Evolutionary conservation across 2,888 invertebrate species (phyloP).

Genomic region (Monochamus alternatus): DNA sequence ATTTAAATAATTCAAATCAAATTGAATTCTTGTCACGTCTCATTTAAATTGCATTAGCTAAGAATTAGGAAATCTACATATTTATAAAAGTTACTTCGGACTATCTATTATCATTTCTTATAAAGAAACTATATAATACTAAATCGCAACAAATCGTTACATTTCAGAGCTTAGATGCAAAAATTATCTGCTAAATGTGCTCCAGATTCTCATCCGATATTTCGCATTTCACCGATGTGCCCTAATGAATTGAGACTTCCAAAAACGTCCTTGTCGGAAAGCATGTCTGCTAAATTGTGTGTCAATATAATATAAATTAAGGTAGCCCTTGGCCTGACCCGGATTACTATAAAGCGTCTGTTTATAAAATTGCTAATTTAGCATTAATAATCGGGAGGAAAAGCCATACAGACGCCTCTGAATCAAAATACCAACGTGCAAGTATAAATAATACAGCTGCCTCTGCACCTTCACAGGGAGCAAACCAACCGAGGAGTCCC

Average conservation of each 20-base stretch:
- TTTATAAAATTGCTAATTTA: constrained; percentile 25
- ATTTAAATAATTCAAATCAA: background rate
- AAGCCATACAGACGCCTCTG: background rate
- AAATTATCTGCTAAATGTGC: too few relatives aligned
- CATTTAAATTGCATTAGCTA: constrained; percentile 21
- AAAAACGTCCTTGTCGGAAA: constrained; percentile 52
- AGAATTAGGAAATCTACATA: constrained; percentile 21
- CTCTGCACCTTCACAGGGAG: constrained; percentile 8
- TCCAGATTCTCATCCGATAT: too few relatives aligned
- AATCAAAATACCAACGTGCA: constrained; percentile 8
- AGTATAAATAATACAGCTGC: background rate
- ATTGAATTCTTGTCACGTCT: background rate
- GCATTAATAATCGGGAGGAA: constrained; percentile 19
- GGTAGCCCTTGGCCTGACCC: constrained; percentile 61
- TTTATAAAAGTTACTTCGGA: background rate
- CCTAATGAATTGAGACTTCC: background rate
- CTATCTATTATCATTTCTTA: too few relatives aligned
- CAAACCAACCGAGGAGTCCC: background rate
- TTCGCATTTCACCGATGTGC: too few relatives aligned
- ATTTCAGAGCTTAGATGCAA: too few relatives aligned
- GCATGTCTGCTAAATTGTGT: constrained; percentile 53
- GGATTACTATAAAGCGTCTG: constrained; percentile 47
- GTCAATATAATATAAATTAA: constrained; percentile 56
- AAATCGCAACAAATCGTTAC: too few relatives aligned
- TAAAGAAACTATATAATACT: too few relatives aligned